Conservation (phyloP, 2,113 vertebrate species). For the Corythornis vintsioides region DNA sequence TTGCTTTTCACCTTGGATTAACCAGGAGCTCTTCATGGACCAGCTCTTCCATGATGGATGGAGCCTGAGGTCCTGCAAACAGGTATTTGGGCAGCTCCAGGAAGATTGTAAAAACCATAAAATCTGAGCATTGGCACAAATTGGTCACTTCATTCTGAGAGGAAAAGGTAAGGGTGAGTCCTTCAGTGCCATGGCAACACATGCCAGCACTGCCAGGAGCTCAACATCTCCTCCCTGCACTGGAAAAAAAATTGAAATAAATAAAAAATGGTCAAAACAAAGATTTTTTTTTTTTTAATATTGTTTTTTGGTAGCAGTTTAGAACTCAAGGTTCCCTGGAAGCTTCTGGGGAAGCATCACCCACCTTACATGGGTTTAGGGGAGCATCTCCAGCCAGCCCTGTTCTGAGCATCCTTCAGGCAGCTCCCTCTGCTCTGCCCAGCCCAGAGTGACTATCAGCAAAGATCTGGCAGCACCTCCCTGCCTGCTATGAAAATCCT, state of each 20-base stretch:
- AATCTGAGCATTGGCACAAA: not conserved
- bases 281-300: too few relatives aligned
- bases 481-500: not conserved
- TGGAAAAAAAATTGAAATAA: too few relatives aligned
- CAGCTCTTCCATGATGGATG: not conserved
- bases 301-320: not conserved
- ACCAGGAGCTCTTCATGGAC: not conserved
- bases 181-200: conserved; percentile 31
- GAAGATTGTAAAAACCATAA: fast-evolving
- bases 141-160: conserved; percentile 27
- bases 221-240: not conserved
- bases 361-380: not conserved
- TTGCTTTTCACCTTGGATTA: not conserved
- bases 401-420: not conserved
- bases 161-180: not conserved
- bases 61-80: not conserved
- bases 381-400: not conserved
- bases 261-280: not conserved
- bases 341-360: not conserved
- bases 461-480: not conserved
- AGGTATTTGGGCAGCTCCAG: not conserved
- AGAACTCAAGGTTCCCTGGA: not conserved
- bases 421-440: not conserved
- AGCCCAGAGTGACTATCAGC: not conserved
- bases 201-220: not conserved